Evolutionary conservation across 2,888 invertebrate species (phyloP), one percentile per base, ranked within the genome.

Genomic region (Choristoneura rosaceana): DNA sequence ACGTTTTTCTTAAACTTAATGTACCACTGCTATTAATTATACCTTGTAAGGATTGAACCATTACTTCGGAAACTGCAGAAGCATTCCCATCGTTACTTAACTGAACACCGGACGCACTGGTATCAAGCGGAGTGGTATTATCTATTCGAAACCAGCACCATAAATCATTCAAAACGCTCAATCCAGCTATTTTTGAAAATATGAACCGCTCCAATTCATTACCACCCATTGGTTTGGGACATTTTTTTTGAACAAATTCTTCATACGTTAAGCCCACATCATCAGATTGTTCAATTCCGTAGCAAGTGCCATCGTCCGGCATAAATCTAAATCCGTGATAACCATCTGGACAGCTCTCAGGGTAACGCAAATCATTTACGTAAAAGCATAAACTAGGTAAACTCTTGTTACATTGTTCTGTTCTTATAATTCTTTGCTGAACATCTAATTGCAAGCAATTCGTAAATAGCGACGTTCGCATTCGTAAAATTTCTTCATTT

Each of bases 321-420:
- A 87, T 87, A 70, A 90, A 89, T 74, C 89, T 82, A 71, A 90
- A 88, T 2, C 90, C 85, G 69, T 87, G 81, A 76, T 94, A 93
- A n/a, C 87, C 87, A 50, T 82, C 50, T 0, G 92, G 93, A 75
- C 94, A 94, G 74, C 81, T 82, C 4, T 88, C 86, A 45, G 89
- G 88, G 74, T 87, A 84, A 67, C 88, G 80, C 65, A 89, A 79
- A 61, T 91, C 84, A 74, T 92, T 91, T 43, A 88, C 81, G 70
- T 90, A 90, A 71, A 94, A 86, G 80, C 94, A 94, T 74, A 94
- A 82, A 74, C 85, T 89, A 0, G 93, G 92, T 80, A 88, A 86
- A 15, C 70, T 77, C 62, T 84, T 84, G 7, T 77, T 80, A 74
- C 94, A 94, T 15, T 77, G 58, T 70, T 89, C 88, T 12, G 93